These are phyloP conservation scores for Steinernema scapterisci DNA, from an alignment of 2,888 invertebrate genomes.

Conservation along the genomic window DNA sequence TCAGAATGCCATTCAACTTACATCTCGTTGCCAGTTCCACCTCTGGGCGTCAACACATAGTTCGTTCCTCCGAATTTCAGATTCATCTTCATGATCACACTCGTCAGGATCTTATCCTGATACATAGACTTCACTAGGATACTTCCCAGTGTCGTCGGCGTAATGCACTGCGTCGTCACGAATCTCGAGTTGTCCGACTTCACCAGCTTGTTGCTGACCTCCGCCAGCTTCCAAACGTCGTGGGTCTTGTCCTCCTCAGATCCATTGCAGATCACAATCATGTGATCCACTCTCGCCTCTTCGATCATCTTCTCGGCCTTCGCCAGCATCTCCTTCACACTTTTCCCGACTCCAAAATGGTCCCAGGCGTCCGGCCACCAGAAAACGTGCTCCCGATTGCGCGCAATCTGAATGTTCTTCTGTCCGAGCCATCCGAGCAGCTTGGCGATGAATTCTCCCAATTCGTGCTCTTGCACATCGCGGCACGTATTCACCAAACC, in stretches of 20 bases:
- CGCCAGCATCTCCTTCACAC: conserved; percentile 3
- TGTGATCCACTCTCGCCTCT: neutral
- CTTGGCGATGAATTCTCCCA: neutral
- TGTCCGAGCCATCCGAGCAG: neutral
- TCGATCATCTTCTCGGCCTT: neutral
- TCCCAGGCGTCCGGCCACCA: neutral
- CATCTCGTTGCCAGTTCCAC: neutral
- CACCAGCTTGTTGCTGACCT: neutral
- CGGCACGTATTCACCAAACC: neutral
- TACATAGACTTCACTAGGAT: neutral
- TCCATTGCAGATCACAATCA: conserved; percentile 12
- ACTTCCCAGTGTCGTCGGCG: neutral
- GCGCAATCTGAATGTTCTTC: neutral
- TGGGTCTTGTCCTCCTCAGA: neutral
- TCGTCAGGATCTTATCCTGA: neutral
- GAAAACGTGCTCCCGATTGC: neutral
- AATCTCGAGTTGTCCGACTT: neutral
- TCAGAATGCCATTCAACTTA: too few species aligned
- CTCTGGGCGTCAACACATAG: neutral
- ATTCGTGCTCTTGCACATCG: neutral
- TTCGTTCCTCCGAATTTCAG: conserved; percentile 16
- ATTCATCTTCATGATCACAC: conserved; percentile 12
- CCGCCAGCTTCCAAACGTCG: conserved; percentile 24
- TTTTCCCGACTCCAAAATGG: neutral
- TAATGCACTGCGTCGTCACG: conserved; percentile 19